Conservation (phyloP, 1,140 invertebrate genomes). For the Leptopilina clavipes region DNA sequence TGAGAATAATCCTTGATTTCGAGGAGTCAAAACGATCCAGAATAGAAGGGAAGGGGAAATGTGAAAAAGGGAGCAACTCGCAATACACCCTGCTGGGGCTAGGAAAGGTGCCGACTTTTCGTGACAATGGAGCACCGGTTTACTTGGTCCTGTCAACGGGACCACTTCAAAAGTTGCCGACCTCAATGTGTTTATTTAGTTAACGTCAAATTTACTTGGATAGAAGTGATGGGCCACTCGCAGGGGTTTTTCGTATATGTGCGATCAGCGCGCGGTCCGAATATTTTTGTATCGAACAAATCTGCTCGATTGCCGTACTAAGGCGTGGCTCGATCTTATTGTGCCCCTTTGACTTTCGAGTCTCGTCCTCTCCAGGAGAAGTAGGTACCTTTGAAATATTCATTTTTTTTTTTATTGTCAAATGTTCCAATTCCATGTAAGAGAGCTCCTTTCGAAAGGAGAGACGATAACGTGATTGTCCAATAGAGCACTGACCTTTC, state of each 20-base stretch:
- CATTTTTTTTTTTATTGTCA: conserved; percentile 18
- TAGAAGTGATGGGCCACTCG: conserved; percentile 42
- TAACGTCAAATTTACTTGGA: conserved; percentile 73
- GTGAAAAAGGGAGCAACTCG: conserved; percentile 31
- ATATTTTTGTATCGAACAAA: conserved; percentile 56
- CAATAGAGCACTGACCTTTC: background rate
- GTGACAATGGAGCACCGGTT: conserved; percentile 59
- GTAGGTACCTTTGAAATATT: background rate
- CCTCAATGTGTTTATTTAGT: conserved; percentile 73
- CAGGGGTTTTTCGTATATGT: conserved; percentile 44
- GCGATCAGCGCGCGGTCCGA: conserved; percentile 43
- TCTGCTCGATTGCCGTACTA: conserved; percentile 63
- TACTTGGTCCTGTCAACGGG: conserved; percentile 62
- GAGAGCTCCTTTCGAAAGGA: conserved; percentile 1
- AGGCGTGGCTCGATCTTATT: conserved; percentile 61
- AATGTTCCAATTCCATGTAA: conserved; percentile 18
- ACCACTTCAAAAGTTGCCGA: conserved; percentile 73
- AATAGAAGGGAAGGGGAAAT: conserved; percentile 4
- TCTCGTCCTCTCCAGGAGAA: conserved; percentile 38
- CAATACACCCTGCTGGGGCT: conserved; percentile 24
- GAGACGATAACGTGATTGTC: background rate
- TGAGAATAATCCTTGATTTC: conserved; percentile 52
- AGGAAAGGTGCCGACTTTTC: conserved; percentile 59
- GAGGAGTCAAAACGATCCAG: background rate
- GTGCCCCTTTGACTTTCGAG: conserved; percentile 34